Conservation (phyloP, 2,113 vertebrate species). For the Gopherus evgoodei region DNA sequence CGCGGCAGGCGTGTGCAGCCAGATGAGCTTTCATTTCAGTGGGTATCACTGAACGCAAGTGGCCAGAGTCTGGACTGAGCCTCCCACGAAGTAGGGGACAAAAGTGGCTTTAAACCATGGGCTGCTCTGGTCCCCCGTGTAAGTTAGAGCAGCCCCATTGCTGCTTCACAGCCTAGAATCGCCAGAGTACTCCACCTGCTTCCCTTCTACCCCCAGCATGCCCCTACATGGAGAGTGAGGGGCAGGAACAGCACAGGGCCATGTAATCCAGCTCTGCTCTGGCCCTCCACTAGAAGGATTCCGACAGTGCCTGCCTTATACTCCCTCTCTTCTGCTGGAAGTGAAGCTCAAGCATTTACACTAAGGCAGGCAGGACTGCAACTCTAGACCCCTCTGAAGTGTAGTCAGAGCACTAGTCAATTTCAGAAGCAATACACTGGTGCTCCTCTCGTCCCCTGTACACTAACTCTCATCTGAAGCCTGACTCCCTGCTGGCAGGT, state of each 20-base stretch:
- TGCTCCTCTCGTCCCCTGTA: background rate
- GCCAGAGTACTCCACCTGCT: background rate
- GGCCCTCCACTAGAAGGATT: background rate
- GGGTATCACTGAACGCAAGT: background rate
- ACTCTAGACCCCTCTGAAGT: no score
- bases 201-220: background rate
- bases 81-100: background rate
- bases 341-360: background rate
- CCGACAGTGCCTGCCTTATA: no score
- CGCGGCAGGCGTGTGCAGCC: fast-evolving
- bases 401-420: no score
- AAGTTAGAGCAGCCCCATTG: background rate
- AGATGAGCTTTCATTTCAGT: background rate
- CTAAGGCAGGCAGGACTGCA: background rate
- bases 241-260: background rate
- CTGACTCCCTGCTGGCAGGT: background rate
- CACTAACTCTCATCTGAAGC: background rate
- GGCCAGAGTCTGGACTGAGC: background rate
- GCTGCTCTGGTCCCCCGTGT: background rate
- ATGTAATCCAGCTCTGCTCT: background rate
- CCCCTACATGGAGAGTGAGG: background rate
- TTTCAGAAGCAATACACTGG: background rate
- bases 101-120: background rate
- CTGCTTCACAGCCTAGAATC: background rate
- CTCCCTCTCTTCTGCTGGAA: background rate